Evolutionary conservation across 30 jellyfish, hydroid and myxozoan genomes (phyloP).

Genomic region (Mastigias papua): DNA sequence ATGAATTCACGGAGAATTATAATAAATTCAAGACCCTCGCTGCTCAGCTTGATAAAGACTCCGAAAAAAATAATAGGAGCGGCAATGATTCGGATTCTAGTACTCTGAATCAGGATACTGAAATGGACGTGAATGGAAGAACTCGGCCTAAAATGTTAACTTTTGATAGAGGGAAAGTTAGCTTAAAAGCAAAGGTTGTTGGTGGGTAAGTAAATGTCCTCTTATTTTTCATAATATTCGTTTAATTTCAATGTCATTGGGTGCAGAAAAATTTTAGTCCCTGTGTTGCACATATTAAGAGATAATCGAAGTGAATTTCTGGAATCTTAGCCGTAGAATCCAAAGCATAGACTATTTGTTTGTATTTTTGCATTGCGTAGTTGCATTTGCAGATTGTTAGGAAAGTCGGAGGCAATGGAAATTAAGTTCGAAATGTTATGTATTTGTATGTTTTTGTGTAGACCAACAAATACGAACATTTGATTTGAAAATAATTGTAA

Average conservation of each 20-base stretch:
- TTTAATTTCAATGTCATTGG: background rate
- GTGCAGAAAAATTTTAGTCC: too few relatives aligned
- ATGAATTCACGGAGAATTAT: constrained; percentile 86
- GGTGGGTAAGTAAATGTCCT: constrained; percentile 41
- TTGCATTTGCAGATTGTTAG: too few relatives aligned
- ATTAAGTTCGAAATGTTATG: too few relatives aligned
- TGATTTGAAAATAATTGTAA: too few relatives aligned
- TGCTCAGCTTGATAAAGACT: constrained; percentile 39
- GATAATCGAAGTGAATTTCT: too few relatives aligned
- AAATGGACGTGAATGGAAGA: constrained; percentile 1
- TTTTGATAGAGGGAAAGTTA: constrained; percentile 66
- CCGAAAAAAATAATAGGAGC: constrained; percentile 5
- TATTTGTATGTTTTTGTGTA: too few relatives aligned
- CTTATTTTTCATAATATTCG: background rate
- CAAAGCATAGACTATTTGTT: too few relatives aligned
- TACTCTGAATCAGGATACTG: background rate
- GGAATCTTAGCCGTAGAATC: too few relatives aligned
- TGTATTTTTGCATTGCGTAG: too few relatives aligned
- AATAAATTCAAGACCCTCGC: constrained; percentile 63
- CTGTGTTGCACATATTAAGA: too few relatives aligned
- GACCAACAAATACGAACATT: too few relatives aligned
- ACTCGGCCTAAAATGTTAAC: constrained; percentile 69
- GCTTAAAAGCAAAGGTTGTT: constrained; percentile 42
- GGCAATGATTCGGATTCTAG: constrained; percentile 1
- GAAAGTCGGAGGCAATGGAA: too few relatives aligned